Base-by-base conservation (phyloP, 2,113 vertebrate species). In the Chloropsis cyanopogon region DNA sequence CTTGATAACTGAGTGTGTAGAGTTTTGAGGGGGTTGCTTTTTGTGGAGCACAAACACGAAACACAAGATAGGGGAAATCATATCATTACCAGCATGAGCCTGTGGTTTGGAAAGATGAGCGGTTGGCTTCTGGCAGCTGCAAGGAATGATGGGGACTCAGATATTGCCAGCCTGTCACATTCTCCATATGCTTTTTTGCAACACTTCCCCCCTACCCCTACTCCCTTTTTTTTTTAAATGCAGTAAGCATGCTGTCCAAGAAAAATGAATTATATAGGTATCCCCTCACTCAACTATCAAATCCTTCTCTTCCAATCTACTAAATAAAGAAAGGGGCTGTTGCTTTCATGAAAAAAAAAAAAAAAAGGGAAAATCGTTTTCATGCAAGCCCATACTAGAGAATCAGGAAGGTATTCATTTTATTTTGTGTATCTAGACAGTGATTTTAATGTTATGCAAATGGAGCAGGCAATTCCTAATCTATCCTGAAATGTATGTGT, bases 391-490 rank as follows among this genome's bases (percentile, higher is more conserved):
- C 79, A 92, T 93, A 83, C 57, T 80, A 94, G 60, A 93, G 95
- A 93, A 86, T 84, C 52, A 82, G 80, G 88, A 93, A 96, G 92
- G 78, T 83, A 91, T 97, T 96, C 86, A 95, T 95, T 97, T 96
- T 92, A 95, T 96, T 97, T 97, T 95, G 89, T 79, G 82, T 88
- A 88, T 80, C 94, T 90, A 96, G 96, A 97, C 97, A 96, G 96
- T 92, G 97, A 97, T 97, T 96, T 96, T 97, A 97, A 97, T 95
- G 94, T 97, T 97, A 96, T 97, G 96, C 96, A 97, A 98, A 97
- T 96, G 85, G 70, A 97, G 82, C 81, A 88, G 72, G 93, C 61
- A 90, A 96, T 97, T 96, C 96, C 97, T 96, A 94, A 91, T 96
- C 92, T 96, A 73, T 95, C 97, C 95, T 96, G 96, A 98, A 97